phyloP scores from a whole-genome alignment of 2,113 vertebrate genomes.

The Phrynosoma blainvillii region DNA sequence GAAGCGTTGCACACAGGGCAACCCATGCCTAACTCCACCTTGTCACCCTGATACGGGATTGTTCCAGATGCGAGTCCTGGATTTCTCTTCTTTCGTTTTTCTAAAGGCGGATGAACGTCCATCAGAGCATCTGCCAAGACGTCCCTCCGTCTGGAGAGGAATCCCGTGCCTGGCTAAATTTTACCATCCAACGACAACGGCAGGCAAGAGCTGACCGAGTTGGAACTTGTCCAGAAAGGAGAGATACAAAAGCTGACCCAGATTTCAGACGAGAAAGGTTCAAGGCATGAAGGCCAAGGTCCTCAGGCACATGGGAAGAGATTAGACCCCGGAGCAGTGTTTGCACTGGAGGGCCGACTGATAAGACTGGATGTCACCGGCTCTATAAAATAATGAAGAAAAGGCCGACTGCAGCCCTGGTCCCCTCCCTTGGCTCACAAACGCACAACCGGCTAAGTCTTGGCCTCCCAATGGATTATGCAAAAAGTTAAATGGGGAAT shows the following conservation, averaged over 20 bases:
- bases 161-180: background rate
- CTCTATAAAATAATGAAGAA: background rate
- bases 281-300: constrained; percentile 27
- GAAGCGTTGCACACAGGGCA: too few species aligned
- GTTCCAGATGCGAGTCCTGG: too few species aligned
- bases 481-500: background rate
- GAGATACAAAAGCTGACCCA: background rate
- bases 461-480: background rate
- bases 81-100: background rate
- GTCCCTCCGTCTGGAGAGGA: background rate
- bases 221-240: constrained; percentile 6
- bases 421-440: background rate
- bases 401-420: background rate
- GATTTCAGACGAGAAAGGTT: background rate
- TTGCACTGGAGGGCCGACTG: constrained; percentile 1
- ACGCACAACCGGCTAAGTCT: background rate
- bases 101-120: background rate
- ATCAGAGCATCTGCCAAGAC: background rate
- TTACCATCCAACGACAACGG: background rate
- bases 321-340: constrained; percentile 7
- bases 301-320: background rate
- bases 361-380: background rate
- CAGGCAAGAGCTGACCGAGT: background rate
- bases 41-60: too few species aligned
- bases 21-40: too few species aligned